Percentiles rank a stretch among this genome's conserved stretches.
These are phyloP conservation scores for Callitettix versicolor DNA, from an alignment of 1,140 invertebrate species.

Conservation along the genomic window DNA sequence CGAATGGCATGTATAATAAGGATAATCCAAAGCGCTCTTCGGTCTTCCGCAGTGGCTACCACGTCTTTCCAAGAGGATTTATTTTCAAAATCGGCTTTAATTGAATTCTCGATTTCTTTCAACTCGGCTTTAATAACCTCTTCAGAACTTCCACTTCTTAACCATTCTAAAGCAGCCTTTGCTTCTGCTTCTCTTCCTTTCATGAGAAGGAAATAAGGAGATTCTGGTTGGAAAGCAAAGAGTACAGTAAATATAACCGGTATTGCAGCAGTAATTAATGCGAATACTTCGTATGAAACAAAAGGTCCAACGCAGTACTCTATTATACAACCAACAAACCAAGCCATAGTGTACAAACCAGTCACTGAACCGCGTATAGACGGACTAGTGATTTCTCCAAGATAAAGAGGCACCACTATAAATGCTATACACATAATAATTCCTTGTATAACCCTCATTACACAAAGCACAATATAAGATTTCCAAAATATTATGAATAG, in stretches of 20 bases:
- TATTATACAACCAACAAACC: slow-evolving; percentile 57
- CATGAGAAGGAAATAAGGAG: slow-evolving; percentile 57
- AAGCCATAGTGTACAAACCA: slow-evolving; percentile 69
- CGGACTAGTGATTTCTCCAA: slow-evolving; percentile 59
- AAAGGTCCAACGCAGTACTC: slow-evolving; percentile 65
- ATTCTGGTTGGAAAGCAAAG: slow-evolving; percentile 69
- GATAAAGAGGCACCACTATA: slow-evolving; percentile 70
- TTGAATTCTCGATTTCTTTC: slow-evolving; percentile 16
- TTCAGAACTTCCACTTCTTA: slow-evolving; percentile 36
- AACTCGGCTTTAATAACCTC: slow-evolving; percentile 26
- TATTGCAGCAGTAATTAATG: slow-evolving; percentile 47
- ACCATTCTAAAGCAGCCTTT: slow-evolving; percentile 45
- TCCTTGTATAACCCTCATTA: slow-evolving; percentile 19
- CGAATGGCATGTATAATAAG: slow-evolving; percentile 21
- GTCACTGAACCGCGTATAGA: slow-evolving; percentile 36
- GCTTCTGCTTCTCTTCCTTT: slow-evolving; percentile 50
- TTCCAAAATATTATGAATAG: not conserved
- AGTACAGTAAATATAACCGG: slow-evolving; percentile 51
- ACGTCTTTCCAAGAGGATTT: slow-evolving; percentile 20
- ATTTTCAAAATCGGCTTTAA: slow-evolving; percentile 17
- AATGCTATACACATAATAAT: slow-evolving; percentile 60
- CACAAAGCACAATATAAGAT: slow-evolving; percentile 8
- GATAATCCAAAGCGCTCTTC: slow-evolving; percentile 20
- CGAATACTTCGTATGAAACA: slow-evolving; percentile 54
- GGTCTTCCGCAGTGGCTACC: slow-evolving; percentile 15